These are phyloP conservation scores for Epirrhoe alternata DNA, from an alignment of 2,888 invertebrate species.

Conservation along the genomic window DNA sequence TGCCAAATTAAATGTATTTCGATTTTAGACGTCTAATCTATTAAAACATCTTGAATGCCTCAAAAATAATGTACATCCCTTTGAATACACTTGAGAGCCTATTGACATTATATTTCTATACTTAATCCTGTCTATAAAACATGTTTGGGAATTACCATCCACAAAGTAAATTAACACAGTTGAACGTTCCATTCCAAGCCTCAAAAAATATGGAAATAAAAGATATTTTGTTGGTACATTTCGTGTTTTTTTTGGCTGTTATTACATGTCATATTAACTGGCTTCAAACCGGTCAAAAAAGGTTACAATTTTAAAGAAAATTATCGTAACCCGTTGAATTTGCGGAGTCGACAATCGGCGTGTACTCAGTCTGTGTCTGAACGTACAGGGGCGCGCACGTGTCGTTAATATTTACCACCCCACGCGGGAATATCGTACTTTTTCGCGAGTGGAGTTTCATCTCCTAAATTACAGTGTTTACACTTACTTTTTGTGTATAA, in stretches of 20 bases:
- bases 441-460: constrained; percentile 46
- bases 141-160: not conserved
- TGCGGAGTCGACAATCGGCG: constrained; percentile 6
- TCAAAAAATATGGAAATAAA: constrained; percentile 33
- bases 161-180: not conserved
- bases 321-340: constrained; percentile 27
- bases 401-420: constrained; percentile 48
- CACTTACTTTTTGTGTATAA: constrained; percentile 13
- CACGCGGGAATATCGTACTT: constrained; percentile 66
- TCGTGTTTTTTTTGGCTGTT: constrained; percentile 60
- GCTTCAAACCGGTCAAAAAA: constrained; percentile 62
- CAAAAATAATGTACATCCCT: too few species aligned
- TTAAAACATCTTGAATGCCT: too few species aligned
- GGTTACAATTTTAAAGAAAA: constrained; percentile 59
- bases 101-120: not conserved
- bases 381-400: constrained; percentile 56
- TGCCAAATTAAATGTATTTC: too few species aligned
- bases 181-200: constrained; percentile 4
- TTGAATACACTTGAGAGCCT: not conserved
- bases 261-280: constrained; percentile 56
- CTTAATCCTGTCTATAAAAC: not conserved
- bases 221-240: constrained; percentile 29
- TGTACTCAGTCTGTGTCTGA: constrained; percentile 55
- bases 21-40: too few species aligned
- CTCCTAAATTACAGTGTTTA: constrained; percentile 37